phyloP scores from a whole-genome alignment of 2,113 vertebrate species.

The Otolemur garnettii region DNA sequence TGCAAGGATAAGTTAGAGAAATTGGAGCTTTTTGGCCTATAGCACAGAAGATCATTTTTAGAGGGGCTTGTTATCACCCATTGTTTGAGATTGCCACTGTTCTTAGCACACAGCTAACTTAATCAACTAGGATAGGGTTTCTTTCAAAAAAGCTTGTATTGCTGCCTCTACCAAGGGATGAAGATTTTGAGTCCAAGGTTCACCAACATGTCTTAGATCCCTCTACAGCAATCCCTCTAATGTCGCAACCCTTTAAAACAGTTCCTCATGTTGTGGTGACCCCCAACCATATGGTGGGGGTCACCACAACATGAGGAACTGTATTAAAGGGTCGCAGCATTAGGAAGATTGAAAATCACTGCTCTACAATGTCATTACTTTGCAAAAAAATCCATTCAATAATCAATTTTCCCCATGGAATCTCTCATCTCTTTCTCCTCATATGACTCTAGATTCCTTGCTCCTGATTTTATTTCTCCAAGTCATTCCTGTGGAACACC shows the following conservation, averaged over 20 bases:
- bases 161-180: neutral
- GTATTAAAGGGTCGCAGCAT: no score
- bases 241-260: no score
- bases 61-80: neutral
- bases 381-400: neutral
- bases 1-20: neutral
- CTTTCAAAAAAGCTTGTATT: neutral
- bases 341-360: no score
- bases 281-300: no score
- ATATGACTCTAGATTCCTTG: neutral
- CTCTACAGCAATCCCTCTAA: no score
- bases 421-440: neutral
- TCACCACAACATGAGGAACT: no score
- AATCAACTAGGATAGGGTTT: neutral
- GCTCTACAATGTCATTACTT: neutral
- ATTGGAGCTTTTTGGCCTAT: neutral
- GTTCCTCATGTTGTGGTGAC: no score
- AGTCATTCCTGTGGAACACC: neutral
- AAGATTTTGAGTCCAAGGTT: neutral
- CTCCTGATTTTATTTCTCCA: neutral
- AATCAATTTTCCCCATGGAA: neutral
- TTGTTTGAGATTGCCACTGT: neutral
- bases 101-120: neutral
- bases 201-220: neutral
- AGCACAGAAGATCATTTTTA: neutral